Conservation (phyloP, 2,888 invertebrate species). For the Stenodera caucasica region DNA sequence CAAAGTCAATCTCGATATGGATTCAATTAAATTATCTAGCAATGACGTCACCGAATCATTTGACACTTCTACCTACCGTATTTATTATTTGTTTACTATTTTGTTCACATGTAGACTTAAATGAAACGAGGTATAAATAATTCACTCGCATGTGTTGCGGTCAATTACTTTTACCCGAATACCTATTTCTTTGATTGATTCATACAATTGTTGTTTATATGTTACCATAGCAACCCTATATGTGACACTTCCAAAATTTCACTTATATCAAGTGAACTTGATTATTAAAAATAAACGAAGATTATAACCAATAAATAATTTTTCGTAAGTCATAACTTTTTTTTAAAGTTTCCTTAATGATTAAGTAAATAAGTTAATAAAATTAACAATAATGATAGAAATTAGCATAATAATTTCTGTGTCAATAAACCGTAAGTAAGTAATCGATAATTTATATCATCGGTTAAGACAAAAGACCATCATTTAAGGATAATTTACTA, state of each 20-base stretch:
- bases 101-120: too few species aligned
- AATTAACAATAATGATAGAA: neutral
- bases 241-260: constrained; percentile 8
- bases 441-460: constrained; percentile 40
- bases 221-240: constrained; percentile 41
- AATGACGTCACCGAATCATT: too few species aligned
- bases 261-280: constrained; percentile 3
- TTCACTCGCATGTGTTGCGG: constrained; percentile 22
- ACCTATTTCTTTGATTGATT: constrained; percentile 10
- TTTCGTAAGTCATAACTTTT: constrained; percentile 2
- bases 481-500: neutral
- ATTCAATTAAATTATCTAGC: too few species aligned
- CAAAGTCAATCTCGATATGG: too few species aligned
- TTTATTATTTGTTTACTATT: too few species aligned
- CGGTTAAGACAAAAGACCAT: constrained; percentile 10
- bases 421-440: constrained; percentile 25
- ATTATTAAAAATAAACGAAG: neutral
- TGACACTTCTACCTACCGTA: too few species aligned
- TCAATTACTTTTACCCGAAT: constrained; percentile 39
- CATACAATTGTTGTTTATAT: constrained; percentile 35
- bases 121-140: too few species aligned
- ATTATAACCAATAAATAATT: neutral
- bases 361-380: constrained; percentile 10
- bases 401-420: constrained; percentile 14
- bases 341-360: too few species aligned